Evolutionary conservation across 1,140 invertebrate species (phyloP).

Genomic region (Lepidostoma basale): DNA sequence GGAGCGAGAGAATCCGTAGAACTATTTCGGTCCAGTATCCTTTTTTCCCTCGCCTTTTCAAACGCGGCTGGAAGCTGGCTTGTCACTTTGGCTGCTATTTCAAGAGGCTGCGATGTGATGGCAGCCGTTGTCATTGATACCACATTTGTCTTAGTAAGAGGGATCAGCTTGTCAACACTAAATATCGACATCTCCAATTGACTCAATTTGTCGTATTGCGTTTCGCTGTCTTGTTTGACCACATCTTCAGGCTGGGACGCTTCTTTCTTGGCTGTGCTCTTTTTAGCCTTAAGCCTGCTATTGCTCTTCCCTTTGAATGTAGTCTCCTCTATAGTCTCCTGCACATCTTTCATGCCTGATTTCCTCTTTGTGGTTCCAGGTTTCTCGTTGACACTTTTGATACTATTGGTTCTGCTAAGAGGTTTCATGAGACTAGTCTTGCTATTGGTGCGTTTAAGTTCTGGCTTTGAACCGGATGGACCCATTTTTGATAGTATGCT

Average conservation of each 20-base stretch:
- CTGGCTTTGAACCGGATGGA: slow-evolving; percentile 50
- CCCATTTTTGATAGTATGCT: slow-evolving; percentile 51
- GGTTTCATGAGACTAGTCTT: slow-evolving; percentile 49
- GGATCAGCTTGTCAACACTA: slow-evolving; percentile 54
- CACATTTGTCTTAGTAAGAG: slow-evolving; percentile 58
- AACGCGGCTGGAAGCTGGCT: slow-evolving; percentile 57
- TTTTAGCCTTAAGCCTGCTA: slow-evolving; percentile 37
- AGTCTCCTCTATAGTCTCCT: slow-evolving; percentile 47
- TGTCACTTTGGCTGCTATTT: slow-evolving; percentile 59
- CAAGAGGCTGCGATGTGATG: slow-evolving; percentile 59
- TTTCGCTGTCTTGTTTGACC: slow-evolving; percentile 56
- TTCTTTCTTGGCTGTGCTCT: slow-evolving; percentile 34
- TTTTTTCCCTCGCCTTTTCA: slow-evolving; percentile 60
- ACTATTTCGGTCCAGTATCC: slow-evolving; percentile 56
- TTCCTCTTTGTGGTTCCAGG: slow-evolving; percentile 52
- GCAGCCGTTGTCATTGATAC: slow-evolving; percentile 63
- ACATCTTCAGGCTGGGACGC: slow-evolving; percentile 47
- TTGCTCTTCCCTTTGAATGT: slow-evolving; percentile 35
- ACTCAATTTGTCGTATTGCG: slow-evolving; percentile 54
- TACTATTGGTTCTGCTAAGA: slow-evolving; percentile 56
- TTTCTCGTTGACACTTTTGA: slow-evolving; percentile 53
- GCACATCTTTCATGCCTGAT: slow-evolving; percentile 28
- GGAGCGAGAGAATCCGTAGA: slow-evolving; percentile 57
- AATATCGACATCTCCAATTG: slow-evolving; percentile 45
- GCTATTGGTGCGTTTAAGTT: slow-evolving; percentile 49